Conservation (phyloP, 2,888 invertebrate genomes). For the Megamerina dolium region DNA sequence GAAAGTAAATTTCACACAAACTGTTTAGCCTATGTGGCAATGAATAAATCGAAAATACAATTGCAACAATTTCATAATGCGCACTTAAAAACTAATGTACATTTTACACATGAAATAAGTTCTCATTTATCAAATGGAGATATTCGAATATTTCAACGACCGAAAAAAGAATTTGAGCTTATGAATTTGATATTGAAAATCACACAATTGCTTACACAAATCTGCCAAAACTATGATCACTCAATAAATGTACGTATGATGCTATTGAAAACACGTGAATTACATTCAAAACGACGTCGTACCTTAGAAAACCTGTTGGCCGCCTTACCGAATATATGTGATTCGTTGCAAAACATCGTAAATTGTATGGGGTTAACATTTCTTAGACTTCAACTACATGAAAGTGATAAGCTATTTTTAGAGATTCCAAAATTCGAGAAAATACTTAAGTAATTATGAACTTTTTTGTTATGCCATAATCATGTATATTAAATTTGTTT, state of each 20-base stretch:
- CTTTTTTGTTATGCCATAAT: too few species aligned
- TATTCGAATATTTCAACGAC: constrained; percentile 30
- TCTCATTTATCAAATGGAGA: background rate
- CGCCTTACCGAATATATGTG: constrained; percentile 22
- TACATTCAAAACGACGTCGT: constrained; percentile 33
- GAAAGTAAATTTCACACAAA: constrained; percentile 32
- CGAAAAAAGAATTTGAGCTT: constrained; percentile 32
- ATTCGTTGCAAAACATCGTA: constrained; percentile 17
- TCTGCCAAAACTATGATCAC: constrained; percentile 27
- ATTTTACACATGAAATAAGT: background rate
- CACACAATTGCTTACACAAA: constrained; percentile 20
- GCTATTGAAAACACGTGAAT: constrained; percentile 23
- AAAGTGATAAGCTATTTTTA: background rate
- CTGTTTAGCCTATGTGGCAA: constrained; percentile 12
- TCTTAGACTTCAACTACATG: constrained; percentile 15
- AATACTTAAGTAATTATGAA: too few species aligned
- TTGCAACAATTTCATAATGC: constrained; percentile 6
- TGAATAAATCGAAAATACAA: constrained; percentile 7
- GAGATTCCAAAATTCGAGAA: too few species aligned
- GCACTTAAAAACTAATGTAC: background rate
- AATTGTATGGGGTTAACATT: constrained; percentile 12
- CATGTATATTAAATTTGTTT: constrained; percentile 4
- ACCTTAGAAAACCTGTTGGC: constrained; percentile 28
- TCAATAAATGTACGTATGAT: constrained; percentile 25
- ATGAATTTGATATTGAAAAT: constrained; percentile 29